These are phyloP conservation scores for Nomada goodeniana DNA, from an alignment of 2,888 invertebrate genomes.

Conservation along the genomic window DNA sequence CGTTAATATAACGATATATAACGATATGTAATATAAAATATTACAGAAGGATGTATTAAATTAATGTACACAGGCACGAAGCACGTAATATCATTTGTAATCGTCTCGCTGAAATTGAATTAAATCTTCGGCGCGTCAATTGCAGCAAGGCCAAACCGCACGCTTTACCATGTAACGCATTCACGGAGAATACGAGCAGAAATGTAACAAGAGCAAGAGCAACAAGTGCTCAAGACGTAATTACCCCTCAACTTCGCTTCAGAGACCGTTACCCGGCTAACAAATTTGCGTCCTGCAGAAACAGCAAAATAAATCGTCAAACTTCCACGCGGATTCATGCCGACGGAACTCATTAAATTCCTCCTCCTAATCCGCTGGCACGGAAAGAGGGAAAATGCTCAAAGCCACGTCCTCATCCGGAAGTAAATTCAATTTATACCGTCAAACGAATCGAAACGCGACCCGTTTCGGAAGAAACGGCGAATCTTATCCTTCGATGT, in stretches of 20 bases:
- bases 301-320: slow-evolving; percentile 60
- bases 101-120: not conserved
- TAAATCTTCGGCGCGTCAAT: slow-evolving; percentile 28
- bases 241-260: slow-evolving; percentile 66
- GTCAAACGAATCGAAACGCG: slow-evolving; percentile 30
- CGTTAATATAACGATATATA: no score
- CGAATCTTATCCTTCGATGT: not conserved
- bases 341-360: slow-evolving; percentile 46
- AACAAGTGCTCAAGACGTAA: slow-evolving; percentile 71
- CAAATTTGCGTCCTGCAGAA: slow-evolving; percentile 62
- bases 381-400: not conserved
- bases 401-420: slow-evolving; percentile 5
- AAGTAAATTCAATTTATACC: slow-evolving; percentile 29
- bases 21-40: no score
- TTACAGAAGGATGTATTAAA: not conserved
- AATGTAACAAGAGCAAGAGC: slow-evolving; percentile 70
- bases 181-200: slow-evolving; percentile 54
- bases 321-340: slow-evolving; percentile 34
- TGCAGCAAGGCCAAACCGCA: slow-evolving; percentile 4
- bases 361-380: slow-evolving; percentile 13
- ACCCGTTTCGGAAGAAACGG: not conserved
- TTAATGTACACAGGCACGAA: not conserved
- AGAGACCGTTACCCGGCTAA: slow-evolving; percentile 60
- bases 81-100: not conserved
- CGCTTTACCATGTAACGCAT: slow-evolving; percentile 47